A percentile compares a stretch with the other conserved stretches of the same genome.
phyloP scores from a whole-genome alignment of 2,888 invertebrate genomes.

The Drosophila silvestris region DNA sequence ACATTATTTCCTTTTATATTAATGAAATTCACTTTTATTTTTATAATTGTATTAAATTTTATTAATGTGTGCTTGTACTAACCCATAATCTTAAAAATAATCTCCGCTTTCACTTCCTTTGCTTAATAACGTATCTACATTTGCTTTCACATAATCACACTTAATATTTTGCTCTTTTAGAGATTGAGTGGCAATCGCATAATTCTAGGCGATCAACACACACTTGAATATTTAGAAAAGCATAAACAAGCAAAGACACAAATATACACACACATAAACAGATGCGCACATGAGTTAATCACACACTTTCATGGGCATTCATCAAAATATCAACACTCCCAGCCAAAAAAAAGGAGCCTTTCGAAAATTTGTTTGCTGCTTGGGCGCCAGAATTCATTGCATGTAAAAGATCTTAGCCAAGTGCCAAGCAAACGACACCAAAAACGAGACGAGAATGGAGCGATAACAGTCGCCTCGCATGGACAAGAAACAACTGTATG shows the following conservation, averaged over 20 bases:
- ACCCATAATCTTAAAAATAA: background rate
- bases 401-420: slow-evolving; percentile 56
- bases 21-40: background rate
- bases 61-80: background rate
- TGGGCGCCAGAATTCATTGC: slow-evolving; percentile 61
- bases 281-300: slow-evolving; percentile 18
- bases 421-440: slow-evolving; percentile 34
- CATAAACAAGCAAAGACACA: background rate
- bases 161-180: too few species aligned
- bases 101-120: background rate
- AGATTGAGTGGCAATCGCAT: background rate
- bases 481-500: slow-evolving; percentile 37
- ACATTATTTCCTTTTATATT: background rate
- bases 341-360: slow-evolving; percentile 75
- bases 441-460: slow-evolving; percentile 34
- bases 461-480: slow-evolving; percentile 28
- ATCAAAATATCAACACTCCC: slow-evolving; percentile 67
- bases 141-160: too few species aligned
- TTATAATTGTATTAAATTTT: background rate
- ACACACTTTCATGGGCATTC: slow-evolving; percentile 56
- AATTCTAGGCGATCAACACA: background rate
- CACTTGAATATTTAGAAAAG: background rate
- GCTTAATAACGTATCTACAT: background rate
- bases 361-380: slow-evolving; percentile 58
- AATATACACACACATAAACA: background rate